phyloP scores from a whole-genome alignment of 2,888 invertebrate species.

The Amphipoea lucens region DNA sequence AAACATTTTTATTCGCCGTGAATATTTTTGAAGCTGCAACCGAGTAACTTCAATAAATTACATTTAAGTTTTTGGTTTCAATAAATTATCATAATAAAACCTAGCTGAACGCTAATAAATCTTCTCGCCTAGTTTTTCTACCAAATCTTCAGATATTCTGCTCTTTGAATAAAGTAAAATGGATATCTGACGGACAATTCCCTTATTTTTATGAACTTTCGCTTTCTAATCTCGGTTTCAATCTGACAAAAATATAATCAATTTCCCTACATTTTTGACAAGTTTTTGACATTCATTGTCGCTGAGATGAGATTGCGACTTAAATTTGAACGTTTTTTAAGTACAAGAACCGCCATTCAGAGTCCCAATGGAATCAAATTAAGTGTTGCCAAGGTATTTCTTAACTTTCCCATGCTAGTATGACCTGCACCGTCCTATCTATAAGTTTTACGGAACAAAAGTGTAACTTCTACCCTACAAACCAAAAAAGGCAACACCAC shows the following conservation, averaged over 20 bases:
- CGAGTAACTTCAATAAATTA: slow-evolving; percentile 2
- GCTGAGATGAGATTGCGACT: background rate
- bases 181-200: background rate
- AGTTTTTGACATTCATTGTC: background rate
- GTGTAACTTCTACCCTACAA: background rate
- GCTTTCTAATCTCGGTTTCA: background rate
- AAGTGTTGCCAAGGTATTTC: background rate
- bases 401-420: background rate
- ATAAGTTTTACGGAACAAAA: background rate
- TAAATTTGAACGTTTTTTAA: background rate
- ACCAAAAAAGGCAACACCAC: slow-evolving; percentile 3
- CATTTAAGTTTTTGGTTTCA: background rate
- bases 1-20: background rate
- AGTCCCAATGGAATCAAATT: background rate
- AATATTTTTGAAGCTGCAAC: background rate
- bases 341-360: background rate
- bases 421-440: background rate
- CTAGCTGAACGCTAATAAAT: background rate
- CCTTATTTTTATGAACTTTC: background rate
- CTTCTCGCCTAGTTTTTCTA: background rate
- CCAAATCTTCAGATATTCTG: background rate
- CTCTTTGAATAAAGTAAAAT: slow-evolving; percentile 3
- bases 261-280: background rate
- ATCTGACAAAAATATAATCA: background rate
- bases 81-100: background rate